A percentile compares a stretch with the other conserved stretches of the same genome.
phyloP scores from a whole-genome alignment of 2,113 vertebrate species.

The Megaceryle maxima region DNA sequence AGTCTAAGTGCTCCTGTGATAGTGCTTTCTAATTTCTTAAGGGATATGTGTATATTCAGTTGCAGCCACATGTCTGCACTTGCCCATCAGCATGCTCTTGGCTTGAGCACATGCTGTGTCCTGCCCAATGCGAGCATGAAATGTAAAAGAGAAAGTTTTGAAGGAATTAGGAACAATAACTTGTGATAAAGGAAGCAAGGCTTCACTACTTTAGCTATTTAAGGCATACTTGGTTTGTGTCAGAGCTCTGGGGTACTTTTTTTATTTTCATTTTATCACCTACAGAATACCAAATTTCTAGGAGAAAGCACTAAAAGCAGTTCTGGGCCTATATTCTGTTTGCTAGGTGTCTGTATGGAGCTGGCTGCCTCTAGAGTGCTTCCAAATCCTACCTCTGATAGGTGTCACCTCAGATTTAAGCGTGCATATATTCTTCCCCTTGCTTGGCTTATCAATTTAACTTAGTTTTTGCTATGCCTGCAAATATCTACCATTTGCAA shows the following conservation, averaged over 20 bases:
- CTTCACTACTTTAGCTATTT: neutral
- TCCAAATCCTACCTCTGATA: neutral
- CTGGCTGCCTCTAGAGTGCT: neutral
- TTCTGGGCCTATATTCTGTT: neutral
- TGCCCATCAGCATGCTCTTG: neutral
- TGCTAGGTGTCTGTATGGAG: neutral
- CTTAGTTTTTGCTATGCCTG: neutral
- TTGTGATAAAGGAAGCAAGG: neutral
- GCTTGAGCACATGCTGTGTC: neutral
- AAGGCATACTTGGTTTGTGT: neutral
- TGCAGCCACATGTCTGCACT: neutral
- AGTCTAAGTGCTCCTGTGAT: neutral
- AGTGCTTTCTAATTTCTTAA: neutral
- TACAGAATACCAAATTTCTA: neutral
- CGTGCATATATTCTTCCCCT: neutral
- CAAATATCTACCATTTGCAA: neutral
- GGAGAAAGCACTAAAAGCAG: neutral
- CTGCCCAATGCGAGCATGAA: neutral
- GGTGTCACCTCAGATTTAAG: neutral
- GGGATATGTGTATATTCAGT: neutral
- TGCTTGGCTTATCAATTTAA: neutral
- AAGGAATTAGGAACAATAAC: neutral
- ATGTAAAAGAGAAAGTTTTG: neutral
- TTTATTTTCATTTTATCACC: neutral
- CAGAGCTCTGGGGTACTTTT: neutral